Base-by-base conservation (phyloP, 2,113 vertebrate genomes). In the Oncorhynchus nerka region DNA sequence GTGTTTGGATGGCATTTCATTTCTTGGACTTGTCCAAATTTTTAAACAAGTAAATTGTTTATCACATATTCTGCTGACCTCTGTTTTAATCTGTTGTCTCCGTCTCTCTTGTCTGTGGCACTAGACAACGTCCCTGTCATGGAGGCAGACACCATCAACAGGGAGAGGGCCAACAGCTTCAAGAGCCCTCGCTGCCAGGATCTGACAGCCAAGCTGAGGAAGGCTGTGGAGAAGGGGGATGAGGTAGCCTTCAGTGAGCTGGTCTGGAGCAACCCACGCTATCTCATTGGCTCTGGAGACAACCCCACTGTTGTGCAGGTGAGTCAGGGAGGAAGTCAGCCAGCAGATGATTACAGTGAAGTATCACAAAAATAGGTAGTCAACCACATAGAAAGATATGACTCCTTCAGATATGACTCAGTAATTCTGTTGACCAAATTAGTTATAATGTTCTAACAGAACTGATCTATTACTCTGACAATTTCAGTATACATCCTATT, bases 271-370 rank as follows among this genome's bases (percentile, higher is more conserved):
- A 99, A 99, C 75, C 98, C 98, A 6, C 96, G 98, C 24, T 99
- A 99, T 79, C 95, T 99, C n/a, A 99, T 99, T 7, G 97, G 98
- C 20, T 99, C 97, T 0, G 98, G 98, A 51, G 98, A 99, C 89
- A 99, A 99, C 81, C 98, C 98, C 20, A 99, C 97, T 0, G 91
- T 99, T 11, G 96, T 99, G 3, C 98, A 99, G 94, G 98, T 99
- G 8, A 85, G 74, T 12, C 16, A 19, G 51, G 51, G 16, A 55
- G 12, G 49, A 19, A 55, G 16, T 55, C 49, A 55, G 49, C 16
- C 49, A 55, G 51, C 51, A 55, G 12, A 45, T 45, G 39, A 45
- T 45, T 45, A 45, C 39, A 45, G 39, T 12, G 39, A 45, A 45
- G 39, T 11, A 45, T 45, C 39, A 45, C 39, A 45, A 11, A 45